These are phyloP conservation scores for Nesogale talazaci DNA, from an alignment of 2,113 vertebrate genomes.

Conservation along the genomic window DNA sequence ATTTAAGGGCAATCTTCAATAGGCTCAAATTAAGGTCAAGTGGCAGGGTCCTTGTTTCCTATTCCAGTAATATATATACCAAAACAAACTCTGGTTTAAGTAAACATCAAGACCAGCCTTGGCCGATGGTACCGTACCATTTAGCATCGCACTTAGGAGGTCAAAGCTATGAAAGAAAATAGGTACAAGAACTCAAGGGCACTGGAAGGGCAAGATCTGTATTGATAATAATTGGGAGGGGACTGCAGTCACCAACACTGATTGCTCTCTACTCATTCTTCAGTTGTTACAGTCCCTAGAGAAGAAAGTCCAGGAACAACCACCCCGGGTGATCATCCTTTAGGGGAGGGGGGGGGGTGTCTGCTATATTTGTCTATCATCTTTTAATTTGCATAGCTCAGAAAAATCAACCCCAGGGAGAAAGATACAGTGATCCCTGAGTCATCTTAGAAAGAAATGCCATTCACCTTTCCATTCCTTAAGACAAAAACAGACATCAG, in stretches of 20 bases:
- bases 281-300: not conserved
- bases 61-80: not conserved
- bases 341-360: not conserved
- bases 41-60: not conserved
- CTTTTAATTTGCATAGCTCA: not conserved
- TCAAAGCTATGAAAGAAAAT: not conserved
- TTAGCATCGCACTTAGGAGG: not conserved
- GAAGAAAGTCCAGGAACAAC: not conserved
- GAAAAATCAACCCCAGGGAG: not conserved
- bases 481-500: constrained; percentile 4
- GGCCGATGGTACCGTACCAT: not conserved
- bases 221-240: not conserved
- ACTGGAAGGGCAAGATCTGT: not conserved
- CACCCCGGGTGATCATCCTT: rapidly evolving
- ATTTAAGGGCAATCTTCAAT: not conserved
- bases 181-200: too few species aligned
- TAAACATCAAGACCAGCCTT: not conserved
- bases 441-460: constrained; percentile 27
- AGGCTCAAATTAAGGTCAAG: not conserved
- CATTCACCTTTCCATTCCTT: not conserved
- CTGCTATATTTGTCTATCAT: not conserved
- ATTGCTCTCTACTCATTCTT: not conserved
- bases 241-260: not conserved
- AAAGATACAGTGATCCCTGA: not conserved
- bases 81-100: not conserved